Base-by-base conservation (phyloP, 2,888 invertebrate genomes). In the Cantharis rustica region DNA sequence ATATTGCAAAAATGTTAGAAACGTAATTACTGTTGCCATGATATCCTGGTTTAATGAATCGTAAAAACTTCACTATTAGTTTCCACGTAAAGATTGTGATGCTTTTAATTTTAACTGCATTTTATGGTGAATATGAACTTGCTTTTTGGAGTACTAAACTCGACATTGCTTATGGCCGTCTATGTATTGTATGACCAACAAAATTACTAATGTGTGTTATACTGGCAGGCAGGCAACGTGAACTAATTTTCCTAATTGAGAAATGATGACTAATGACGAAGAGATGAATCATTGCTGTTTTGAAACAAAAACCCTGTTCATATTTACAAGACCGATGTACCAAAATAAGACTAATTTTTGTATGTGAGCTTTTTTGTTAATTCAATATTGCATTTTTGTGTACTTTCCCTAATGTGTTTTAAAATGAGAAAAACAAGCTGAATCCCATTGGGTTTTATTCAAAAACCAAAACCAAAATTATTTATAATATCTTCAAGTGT, bases 221-320 rank as follows among this genome's bases (percentile, higher is more conserved):
- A 79, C 75, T 79, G 78, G 78, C 76, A 75, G 76, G 79, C 81
- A 17, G 82, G 80, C 77, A 79, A 81, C 81, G 80, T 80, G 81
- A 82, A 84, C 86, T 87, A 87, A 88, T 88, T 87, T 86, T 85
- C 84, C 86, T 88, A 88, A 88, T 88, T 88, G 88, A 86, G 87
- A 85, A 88, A 88, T 87, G 87, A 88, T 88, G 88, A 88, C 85
- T 87, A 88, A 88, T 88, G 87, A 87, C 87, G 86, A 82, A 86
- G 87, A 85, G 86, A 87, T 86, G 86, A 86, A 86, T 87, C 87
- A 87, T 86, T 84, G 84, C 84, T 83, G 83, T 85, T 85, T 84
- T 86, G 87, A 88, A 87, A 87, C 83, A 86, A 86, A 87, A 87
- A 86, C 85, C 83, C 83, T 87, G 87, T 87, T 84, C 80, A 73